Base-by-base conservation (phyloP, 2,797 vertebrate genomes). In the Semotilus atromaculatus region DNA sequence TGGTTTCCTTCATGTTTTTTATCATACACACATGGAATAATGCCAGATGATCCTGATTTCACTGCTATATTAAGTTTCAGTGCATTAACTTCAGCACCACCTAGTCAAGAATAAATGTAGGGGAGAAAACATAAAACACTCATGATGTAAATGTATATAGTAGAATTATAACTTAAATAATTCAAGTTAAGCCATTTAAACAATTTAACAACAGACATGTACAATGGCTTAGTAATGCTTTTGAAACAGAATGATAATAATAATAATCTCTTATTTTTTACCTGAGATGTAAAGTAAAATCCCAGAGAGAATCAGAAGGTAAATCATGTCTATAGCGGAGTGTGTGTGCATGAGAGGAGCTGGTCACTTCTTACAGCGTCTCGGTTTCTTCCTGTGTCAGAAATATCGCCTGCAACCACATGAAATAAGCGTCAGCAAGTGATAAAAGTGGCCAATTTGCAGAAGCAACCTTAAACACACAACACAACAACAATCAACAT, bases 51-150 rank as follows among this genome's bases (percentile, higher is more conserved):
- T n/a, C n/a, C n/a, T n/a, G n/a, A n/a, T n/a, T n/a, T n/a, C n/a
- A n/a, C n/a, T n/a, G n/a, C n/a, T n/a, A n/a, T n/a, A n/a, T n/a
- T n/a, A n/a, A n/a, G n/a, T n/a, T n/a, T n/a, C n/a, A n/a, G n/a
- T n/a, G n/a, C n/a, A n/a, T n/a, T n/a, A n/a, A n/a, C n/a, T n/a
- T n/a, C n/a, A n/a, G 70, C 66, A 23, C 21, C 80, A 70, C 48
- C 88, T 88, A 80, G 7, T 29, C 14, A 74, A 81, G 34, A 4
- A 19, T 31, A 73, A 31, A n/a, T n/a, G 2, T n/a, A n/a, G n/a
- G n/a, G n/a, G 14, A 48, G 7, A 45, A 26, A 6, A 58, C n/a
- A n/a, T 2, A 43, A 43, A 43, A 26, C 68, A 71, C 14, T 45
- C 70, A 43, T 60, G n/a, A n/a, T 14, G 4, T 60, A 60, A 43